These are phyloP conservation scores for Eumaeus atala DNA, from an alignment of 1,140 invertebrate genomes.

Conservation along the genomic window DNA sequence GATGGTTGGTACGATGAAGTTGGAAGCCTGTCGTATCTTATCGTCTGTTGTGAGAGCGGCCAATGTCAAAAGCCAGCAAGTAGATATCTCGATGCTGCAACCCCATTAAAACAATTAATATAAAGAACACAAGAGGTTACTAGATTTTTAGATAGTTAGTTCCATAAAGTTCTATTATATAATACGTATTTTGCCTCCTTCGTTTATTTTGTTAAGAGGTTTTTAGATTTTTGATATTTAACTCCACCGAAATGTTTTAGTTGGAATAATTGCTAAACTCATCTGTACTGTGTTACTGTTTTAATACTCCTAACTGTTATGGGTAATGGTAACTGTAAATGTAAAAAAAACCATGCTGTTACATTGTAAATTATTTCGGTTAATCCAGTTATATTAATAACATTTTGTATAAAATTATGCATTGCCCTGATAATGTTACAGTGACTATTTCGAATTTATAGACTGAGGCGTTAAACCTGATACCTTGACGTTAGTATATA, in stretches of 20 bases:
- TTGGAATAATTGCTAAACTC: slow-evolving; percentile 18
- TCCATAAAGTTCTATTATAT: background rate
- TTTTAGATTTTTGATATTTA: too few relatives aligned
- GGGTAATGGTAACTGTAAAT: slow-evolving; percentile 3
- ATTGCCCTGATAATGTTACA: slow-evolving; percentile 25
- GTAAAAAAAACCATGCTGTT: slow-evolving; percentile 14
- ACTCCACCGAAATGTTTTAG: too few relatives aligned
- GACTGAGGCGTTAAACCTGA: slow-evolving; percentile 34
- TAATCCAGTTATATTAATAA: slow-evolving; percentile 2
- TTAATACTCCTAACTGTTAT: too few relatives aligned
- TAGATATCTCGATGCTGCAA: slow-evolving; percentile 74
- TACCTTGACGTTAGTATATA: slow-evolving; percentile 46
- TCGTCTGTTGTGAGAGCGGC: slow-evolving; percentile 59
- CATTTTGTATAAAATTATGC: background rate
- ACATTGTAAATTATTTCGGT: slow-evolving; percentile 23
- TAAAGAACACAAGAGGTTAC: slow-evolving; percentile 41
- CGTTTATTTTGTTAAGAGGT: too few relatives aligned
- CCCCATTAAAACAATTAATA: slow-evolving; percentile 66
- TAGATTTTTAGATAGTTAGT: slow-evolving; percentile 6
- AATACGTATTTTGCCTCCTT: background rate
- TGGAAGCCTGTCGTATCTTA: slow-evolving; percentile 67
- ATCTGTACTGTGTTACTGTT: slow-evolving; percentile 8
- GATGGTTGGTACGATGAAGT: slow-evolving; percentile 53
- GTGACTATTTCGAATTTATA: slow-evolving; percentile 33
- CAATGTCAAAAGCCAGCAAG: slow-evolving; percentile 75